Base-by-base conservation (phyloP, 2,888 invertebrate species). In the Koerneria pararmatus region DNA sequence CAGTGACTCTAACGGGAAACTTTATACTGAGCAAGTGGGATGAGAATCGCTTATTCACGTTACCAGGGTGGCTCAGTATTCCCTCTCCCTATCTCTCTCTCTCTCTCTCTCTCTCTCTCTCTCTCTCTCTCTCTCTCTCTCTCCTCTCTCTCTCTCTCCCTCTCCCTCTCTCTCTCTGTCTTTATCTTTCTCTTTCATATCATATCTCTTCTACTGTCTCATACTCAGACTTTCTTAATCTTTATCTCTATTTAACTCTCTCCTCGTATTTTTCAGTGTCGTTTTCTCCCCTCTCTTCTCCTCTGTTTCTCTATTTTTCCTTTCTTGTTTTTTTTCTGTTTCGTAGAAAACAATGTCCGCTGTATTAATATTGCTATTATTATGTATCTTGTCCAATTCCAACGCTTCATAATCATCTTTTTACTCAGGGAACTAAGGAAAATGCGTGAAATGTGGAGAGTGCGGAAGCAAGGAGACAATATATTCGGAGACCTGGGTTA, bases 401-500 rank as follows among this genome's bases (percentile, higher is more conserved):
- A n/a, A n/a, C n/a, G n/a, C n/a, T n/a, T n/a, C n/a, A n/a, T n/a
- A n/a, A n/a, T n/a, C n/a, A n/a, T n/a, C n/a, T 48, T 35, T 22
- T 32, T 29, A 37, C 69, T 51, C 64, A 75, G 75, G 27, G 81
- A 81, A 37, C 67, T 81, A 11, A 70, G 72, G 35, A 69, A 73
- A 53, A 71, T 81, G 76, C 74, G 81, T 6, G 77, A 82, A 58
- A 67, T 71, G 37, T 82, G 79, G 78, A 54, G 80, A 35, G 72
- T 81, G 24, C 63, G 74, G 15, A 76, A 78, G 60, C 72, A 75
- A 31, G 75, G 78, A 32, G 77, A 79, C 56, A 68, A 72, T 29
- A 72, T 82, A 27, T 73, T 74, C 41, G 81, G 81, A 22, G 81
- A 82, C 67, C 73, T 81, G 1, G 79, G 80, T 24, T 81, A 82